Percentiles rank a stretch among this genome's conserved stretches.
Conservation (phyloP, 1,140 invertebrate genomes). For the Hypothenemus hampei region DNA sequence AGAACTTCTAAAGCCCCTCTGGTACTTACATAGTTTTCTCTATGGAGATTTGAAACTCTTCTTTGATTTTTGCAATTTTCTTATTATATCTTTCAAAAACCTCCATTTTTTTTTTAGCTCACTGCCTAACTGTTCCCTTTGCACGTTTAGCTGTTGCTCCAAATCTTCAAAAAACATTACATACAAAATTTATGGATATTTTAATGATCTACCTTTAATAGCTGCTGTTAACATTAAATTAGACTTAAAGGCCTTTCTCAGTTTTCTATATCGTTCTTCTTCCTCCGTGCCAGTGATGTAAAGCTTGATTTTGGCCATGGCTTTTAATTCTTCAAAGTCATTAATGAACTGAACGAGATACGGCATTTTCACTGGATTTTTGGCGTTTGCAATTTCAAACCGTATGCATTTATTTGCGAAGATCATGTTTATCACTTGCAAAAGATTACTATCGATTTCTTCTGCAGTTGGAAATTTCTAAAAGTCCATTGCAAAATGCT, state of each 20-base stretch:
- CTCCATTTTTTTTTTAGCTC: constrained; percentile 31
- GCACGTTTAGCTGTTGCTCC: constrained; percentile 32
- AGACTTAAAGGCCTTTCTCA: constrained; percentile 35
- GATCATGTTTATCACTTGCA: constrained; percentile 25
- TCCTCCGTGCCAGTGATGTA: constrained; percentile 35
- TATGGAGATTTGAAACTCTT: constrained; percentile 33
- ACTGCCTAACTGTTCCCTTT: constrained; percentile 32
- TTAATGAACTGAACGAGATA: constrained; percentile 26
- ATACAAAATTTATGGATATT: neutral
- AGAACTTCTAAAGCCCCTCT: too few species aligned
- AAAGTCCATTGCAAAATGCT: neutral
- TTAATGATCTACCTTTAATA: constrained; percentile 27
- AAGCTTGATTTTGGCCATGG: constrained; percentile 29
- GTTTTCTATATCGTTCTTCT: constrained; percentile 31
- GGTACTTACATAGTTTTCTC: constrained; percentile 32
- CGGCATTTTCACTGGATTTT: constrained; percentile 4
- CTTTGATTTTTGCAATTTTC: constrained; percentile 30
- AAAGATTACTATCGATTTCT: constrained; percentile 8
- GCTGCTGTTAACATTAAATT: constrained; percentile 29
- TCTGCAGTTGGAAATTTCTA: neutral
- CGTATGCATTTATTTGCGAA: constrained; percentile 25
- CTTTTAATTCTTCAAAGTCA: constrained; percentile 26
- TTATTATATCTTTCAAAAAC: constrained; percentile 31
- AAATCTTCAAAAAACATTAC: constrained; percentile 22
- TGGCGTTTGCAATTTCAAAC: constrained; percentile 5